These are phyloP conservation scores for Nemotelus nigrinus DNA, from an alignment of 2,888 invertebrate genomes.

Conservation along the genomic window DNA sequence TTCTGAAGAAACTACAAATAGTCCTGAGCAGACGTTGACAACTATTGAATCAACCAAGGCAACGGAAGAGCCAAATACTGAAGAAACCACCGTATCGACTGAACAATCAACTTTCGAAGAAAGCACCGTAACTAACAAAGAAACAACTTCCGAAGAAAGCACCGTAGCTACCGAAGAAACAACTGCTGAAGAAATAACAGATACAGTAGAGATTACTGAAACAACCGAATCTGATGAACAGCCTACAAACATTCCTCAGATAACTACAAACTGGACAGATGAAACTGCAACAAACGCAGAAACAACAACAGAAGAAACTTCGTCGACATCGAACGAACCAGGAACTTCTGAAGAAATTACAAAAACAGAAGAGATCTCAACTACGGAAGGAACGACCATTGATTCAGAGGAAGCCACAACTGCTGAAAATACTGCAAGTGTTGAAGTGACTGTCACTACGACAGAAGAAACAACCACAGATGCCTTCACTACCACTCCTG, in stretches of 20 bases:
- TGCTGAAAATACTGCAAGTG: not conserved
- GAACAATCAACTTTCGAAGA: conserved; percentile 1
- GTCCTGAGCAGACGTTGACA: not conserved
- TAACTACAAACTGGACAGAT: not conserved
- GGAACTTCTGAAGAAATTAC: not conserved
- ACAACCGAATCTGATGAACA: not conserved
- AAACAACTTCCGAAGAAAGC: not conserved
- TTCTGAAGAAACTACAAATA: not conserved
- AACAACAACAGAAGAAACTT: conserved; percentile 7
- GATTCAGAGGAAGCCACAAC: not conserved
- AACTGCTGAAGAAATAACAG: conserved; percentile 21
- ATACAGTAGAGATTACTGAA: not conserved
- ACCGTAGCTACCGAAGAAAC: conserved; percentile 4
- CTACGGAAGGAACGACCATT: not conserved
- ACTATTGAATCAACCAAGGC: not conserved
- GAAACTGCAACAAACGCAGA: conserved; percentile 4
- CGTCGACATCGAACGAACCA: not conserved
- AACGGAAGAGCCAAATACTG: conserved; percentile 8
- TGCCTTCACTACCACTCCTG: too few species aligned
- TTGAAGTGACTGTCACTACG: not conserved
- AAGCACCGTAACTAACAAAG: not conserved
- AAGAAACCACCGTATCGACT: not conserved
- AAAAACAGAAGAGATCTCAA: not conserved
- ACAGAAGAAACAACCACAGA: not conserved
- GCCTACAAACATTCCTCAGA: not conserved